phyloP scores from a whole-genome alignment of 2,113 vertebrate genomes.

The Nettapus auritus region DNA sequence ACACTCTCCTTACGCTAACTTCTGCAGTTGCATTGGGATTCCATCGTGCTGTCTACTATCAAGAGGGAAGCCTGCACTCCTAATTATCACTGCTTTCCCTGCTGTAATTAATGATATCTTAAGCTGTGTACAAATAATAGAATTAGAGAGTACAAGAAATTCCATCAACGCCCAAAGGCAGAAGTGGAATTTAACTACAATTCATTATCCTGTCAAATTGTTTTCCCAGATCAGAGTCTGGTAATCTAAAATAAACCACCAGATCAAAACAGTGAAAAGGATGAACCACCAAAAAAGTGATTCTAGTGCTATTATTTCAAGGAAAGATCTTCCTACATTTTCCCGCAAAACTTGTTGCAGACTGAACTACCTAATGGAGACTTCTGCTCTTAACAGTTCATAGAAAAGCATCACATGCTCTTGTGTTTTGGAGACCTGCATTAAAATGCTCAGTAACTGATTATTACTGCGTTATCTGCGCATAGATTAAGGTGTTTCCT shows the following conservation, averaged over 20 bases:
- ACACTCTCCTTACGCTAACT: not conserved
- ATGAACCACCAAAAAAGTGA: not conserved
- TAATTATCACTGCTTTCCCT: not conserved
- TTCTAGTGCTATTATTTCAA: not conserved
- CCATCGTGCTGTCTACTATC: fast-evolving
- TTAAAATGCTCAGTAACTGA: not conserved
- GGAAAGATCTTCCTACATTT: not conserved
- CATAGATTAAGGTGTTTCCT: not conserved
- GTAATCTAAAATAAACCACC: not conserved
- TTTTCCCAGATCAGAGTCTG: not conserved
- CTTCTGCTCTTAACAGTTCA: not conserved
- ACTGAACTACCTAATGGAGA: not conserved
- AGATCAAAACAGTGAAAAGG: not conserved
- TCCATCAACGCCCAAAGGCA: not conserved
- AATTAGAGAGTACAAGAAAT: not conserved
- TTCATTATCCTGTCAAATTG: not conserved
- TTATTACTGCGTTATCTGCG: fast-evolving
- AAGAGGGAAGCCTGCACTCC: not conserved
- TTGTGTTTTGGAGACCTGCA: fast-evolving
- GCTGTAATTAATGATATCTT: not conserved
- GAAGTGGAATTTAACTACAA: not conserved
- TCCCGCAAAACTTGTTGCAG: not conserved
- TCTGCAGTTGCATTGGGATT: not conserved
- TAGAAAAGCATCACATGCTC: not conserved
- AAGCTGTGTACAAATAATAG: not conserved